Evolutionary conservation across 37 sponge, comb jelly and placozoan genomes (phyloP).

Genomic region (Bolinopsis microptera): DNA sequence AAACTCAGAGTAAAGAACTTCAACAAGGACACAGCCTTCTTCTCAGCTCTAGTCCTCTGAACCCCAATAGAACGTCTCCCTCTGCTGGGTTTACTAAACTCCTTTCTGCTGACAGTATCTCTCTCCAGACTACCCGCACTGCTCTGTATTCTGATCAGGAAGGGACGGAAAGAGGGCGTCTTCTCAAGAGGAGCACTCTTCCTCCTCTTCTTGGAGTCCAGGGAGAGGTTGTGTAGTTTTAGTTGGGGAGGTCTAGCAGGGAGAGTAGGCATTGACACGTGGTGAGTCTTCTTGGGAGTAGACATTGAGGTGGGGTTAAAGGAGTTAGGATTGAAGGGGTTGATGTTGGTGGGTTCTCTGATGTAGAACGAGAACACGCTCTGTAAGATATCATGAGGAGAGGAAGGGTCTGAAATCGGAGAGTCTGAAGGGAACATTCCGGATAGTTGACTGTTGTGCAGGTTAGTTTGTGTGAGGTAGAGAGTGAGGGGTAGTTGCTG

Average conservation of each 20-base stretch:
- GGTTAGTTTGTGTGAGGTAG: no score
- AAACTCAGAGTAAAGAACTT: background rate
- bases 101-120: background rate
- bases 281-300: slow-evolving; percentile 24
- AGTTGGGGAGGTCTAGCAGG: background rate
- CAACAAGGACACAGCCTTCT: background rate
- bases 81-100: background rate
- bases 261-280: slow-evolving; percentile 14
- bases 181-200: background rate
- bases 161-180: background rate
- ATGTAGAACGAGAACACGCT: slow-evolving; percentile 44
- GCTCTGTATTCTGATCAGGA: background rate
- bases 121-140: background rate
- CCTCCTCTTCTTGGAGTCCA: background rate
- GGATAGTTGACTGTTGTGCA: background rate
- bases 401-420: background rate
- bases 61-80: background rate
- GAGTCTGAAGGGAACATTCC: background rate
- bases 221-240: background rate
- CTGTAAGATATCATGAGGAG: background rate
- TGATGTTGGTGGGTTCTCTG: slow-evolving; percentile 28
- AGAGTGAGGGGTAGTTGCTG: no score
- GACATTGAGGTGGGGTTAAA: slow-evolving; percentile 10
- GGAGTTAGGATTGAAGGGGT: no score
- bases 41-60: background rate